Base-by-base conservation (phyloP, 2,888 invertebrate species). In the Fragum fragum region DNA sequence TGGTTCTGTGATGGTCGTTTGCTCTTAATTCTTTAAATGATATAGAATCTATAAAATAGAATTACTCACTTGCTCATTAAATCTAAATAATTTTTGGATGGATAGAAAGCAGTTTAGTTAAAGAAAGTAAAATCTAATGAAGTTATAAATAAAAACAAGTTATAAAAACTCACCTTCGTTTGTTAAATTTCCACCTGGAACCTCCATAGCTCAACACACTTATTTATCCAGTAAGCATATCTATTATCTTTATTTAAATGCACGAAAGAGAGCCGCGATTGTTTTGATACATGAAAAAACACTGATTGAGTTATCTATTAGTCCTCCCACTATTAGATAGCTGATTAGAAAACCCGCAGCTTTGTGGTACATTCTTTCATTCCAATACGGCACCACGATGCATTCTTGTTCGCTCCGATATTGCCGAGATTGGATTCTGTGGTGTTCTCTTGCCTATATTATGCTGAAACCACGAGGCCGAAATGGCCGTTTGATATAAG, bases 121-220 rank as follows among this genome's bases (percentile, higher is more conserved):
- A n/a, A 47, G n/a, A 47, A 47, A 18, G 3, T 14, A 14, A 47
- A 47, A 47, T 18, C 14, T 5, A 47, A 47, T 47, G 14, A 47
- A 47, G n/a, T n/a, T n/a, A n/a, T n/a, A n/a, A 3, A 47, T n/a
- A 18, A 36, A 36, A 36, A 6, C 5, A 36, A 36, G 9, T 36
- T 6, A 36, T 6, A 36, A 36, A 9, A 36, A n/a, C 47, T n/a
- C n/a, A 57, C 57, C 57, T 57, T 57, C 57, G 57, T 57, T 57
- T 9, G 26, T 57, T 18, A 57, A 57, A 28, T 57, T 57, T 57
- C 28, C 28, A 26, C 14, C 26, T 16, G 57, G 21, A 28, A 57
- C 28, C 28, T 57, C 57, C 57, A 57, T 57, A 14, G 18, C 26
- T 57, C 21, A 14, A 26, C 57, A 57, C 57, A 28, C 9, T 2